Conservation (phyloP, 2,888 invertebrate genomes). For the Philereme vetulata region DNA sequence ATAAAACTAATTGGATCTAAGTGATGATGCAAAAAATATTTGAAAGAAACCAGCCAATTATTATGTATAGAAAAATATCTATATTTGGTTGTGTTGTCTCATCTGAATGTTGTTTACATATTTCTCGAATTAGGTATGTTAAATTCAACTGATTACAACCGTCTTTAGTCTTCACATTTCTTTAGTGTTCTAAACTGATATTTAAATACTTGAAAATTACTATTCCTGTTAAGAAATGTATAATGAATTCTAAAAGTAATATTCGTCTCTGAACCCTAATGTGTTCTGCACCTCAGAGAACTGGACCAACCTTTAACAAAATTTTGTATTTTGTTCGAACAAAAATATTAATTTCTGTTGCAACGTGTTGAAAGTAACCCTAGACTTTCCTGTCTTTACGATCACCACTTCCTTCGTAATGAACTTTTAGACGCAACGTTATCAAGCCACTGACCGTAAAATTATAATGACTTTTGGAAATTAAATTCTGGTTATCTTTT, state of each 20-base stretch:
- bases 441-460: conserved; percentile 32
- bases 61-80: conserved; percentile 8
- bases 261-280: too few species aligned
- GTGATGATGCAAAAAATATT: conserved; percentile 28
- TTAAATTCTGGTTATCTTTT: conserved; percentile 40
- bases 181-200: too few species aligned
- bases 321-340: not conserved
- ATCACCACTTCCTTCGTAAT: conserved; percentile 21
- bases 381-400: conserved; percentile 4
- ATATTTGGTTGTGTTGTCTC: not conserved
- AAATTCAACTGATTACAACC: too few species aligned
- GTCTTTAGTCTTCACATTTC: too few species aligned
- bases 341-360: not conserved
- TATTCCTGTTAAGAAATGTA: too few species aligned
- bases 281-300: too few species aligned
- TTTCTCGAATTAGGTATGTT: too few species aligned
- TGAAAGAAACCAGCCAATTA: conserved; percentile 10
- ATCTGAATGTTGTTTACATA: too few species aligned
- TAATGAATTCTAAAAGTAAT: too few species aligned
- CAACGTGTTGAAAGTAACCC: conserved; percentile 5
- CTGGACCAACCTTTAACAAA: not conserved
- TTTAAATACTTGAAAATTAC: too few species aligned
- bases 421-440: conserved; percentile 26
- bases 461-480: conserved; percentile 40
- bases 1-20: conserved; percentile 32